Evolutionary conservation across 2,113 vertebrate species (phyloP), one percentile per base, ranked within the genome.

Genomic region (Neolamprologus modestus): DNA sequence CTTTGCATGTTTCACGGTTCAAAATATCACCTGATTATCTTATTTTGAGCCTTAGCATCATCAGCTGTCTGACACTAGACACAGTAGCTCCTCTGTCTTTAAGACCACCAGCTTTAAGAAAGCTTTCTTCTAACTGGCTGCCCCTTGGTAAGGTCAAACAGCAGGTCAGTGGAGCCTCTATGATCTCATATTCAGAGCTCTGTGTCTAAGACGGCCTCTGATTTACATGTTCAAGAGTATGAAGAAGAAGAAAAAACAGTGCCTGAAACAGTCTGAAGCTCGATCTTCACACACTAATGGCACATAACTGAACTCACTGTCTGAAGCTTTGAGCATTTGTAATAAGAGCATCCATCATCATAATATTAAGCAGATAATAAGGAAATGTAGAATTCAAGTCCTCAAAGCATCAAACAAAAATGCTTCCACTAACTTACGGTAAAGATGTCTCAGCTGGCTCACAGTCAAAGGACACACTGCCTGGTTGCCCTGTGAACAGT

Each of bases 401-500:
- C 24, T 19, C 55, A 59, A 59, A 59, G 55, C 55, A 78, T 76
- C 26, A 76, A 76, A 50, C 1, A 31, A 26, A 59, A 59, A 40
- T 40, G 50, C 24, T 82, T 66, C 19, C 14, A n/a, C 9, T 61
- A 42, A 76, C 31, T 71, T 54, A 85, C 3, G 2, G 42, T 40
- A 8, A 73, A 31, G 40, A 57, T 59, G 55, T 81, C 10, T 86
- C 37, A 42, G 40, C 26, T 87, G 89, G 83, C 45, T 81, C 81
- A 3, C 82, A 66, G 54, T 81, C 82, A 73, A 57, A 88, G 5
- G 53, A 63, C n/a, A 63, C 85, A 73, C 78, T 1, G 82, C 54
- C 73, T 19, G 21, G 86, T 86, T 88, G 40, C 76, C 66, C 82
- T 31, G 90, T 83, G 84, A 89, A 59, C 89, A 78, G 61, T 11